Evolutionary conservation across 2,888 invertebrate genomes (phyloP).

Genomic region (Tachina lurida): DNA sequence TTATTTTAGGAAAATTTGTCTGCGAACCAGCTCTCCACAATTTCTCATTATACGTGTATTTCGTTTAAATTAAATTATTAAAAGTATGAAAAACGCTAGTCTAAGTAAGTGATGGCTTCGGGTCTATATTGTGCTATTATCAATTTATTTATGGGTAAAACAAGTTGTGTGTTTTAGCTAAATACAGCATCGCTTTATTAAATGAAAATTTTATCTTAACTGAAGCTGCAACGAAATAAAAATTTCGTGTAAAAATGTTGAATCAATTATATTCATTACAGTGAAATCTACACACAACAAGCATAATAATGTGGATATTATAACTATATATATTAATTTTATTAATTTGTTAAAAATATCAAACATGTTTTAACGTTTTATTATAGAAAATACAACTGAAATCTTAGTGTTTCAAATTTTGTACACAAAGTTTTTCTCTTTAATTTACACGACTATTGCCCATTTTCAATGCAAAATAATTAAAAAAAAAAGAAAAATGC

Average conservation of each 20-base stretch:
- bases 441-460: no score
- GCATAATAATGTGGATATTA: constrained; percentile 11
- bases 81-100: constrained; percentile 9
- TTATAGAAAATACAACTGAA: no score
- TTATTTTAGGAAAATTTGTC: constrained; percentile 37
- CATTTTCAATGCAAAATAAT: no score
- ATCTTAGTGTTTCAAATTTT: no score
- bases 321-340: constrained; percentile 13
- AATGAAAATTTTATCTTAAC: constrained; percentile 36
- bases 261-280: constrained; percentile 48
- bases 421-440: no score
- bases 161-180: constrained; percentile 40
- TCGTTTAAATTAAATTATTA: constrained; percentile 48
- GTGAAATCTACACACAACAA: constrained; percentile 25
- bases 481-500: no score
- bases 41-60: constrained; percentile 46
- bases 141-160: constrained; percentile 55
- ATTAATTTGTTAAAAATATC: constrained; percentile 17
- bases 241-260: constrained; percentile 50
- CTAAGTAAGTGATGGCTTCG: constrained; percentile 1
- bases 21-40: constrained; percentile 27
- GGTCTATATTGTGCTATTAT: constrained; percentile 13
- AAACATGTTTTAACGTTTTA: background rate
- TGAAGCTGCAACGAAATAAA: constrained; percentile 37
- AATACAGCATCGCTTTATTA: constrained; percentile 36